A percentile compares a stretch with the other conserved stretches of the same genome.
These are phyloP conservation scores for Coccyzus lansbergi DNA, from an alignment of 2,797 vertebrate genomes.

Conservation along the genomic window DNA sequence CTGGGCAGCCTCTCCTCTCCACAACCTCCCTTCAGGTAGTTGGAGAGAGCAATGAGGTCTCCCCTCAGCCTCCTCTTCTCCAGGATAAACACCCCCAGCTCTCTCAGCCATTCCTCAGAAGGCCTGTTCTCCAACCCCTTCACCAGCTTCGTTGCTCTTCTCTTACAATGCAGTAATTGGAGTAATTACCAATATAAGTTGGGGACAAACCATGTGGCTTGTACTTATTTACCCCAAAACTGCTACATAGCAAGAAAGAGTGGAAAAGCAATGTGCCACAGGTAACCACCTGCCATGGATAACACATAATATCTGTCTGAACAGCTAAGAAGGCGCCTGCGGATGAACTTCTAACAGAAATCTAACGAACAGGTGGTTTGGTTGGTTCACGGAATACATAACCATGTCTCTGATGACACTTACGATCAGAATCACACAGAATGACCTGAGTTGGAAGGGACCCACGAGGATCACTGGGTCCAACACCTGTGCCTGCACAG, in stretches of 20 bases:
- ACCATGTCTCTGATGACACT: fast-evolving
- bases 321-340: background rate
- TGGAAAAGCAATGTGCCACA: background rate
- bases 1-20: too few relatives aligned
- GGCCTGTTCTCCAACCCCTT: too few relatives aligned
- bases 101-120: too few relatives aligned
- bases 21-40: too few relatives aligned
- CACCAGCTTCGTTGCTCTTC: too few relatives aligned
- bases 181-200: background rate
- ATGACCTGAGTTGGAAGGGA: too few relatives aligned
- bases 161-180: fast-evolving
- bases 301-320: background rate
- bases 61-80: too few relatives aligned
- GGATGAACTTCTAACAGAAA: background rate
- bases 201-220: background rate
- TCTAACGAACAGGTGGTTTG: background rate
- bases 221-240: background rate
- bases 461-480: too few relatives aligned
- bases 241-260: background rate
- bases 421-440: background rate
- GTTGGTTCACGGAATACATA: fast-evolving
- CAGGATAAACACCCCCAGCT: too few relatives aligned
- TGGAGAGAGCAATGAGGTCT: too few relatives aligned
- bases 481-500: too few relatives aligned
- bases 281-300: background rate